Evolutionary conservation across 2,113 vertebrate species (phyloP).

Genomic region (Morone chrysops): DNA sequence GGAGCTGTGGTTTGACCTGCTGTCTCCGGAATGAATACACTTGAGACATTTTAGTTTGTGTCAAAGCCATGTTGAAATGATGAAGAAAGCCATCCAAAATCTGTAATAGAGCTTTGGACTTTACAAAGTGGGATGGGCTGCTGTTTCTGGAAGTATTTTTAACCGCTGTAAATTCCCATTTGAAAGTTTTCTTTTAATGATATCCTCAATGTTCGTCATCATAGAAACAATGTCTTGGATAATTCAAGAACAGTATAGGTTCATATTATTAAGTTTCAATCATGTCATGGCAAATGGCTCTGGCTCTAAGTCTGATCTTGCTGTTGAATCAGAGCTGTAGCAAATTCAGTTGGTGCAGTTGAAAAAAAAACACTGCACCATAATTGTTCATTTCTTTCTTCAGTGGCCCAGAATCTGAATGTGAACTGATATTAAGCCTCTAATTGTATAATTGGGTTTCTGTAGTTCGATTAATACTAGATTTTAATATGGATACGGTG

Average conservation of each 20-base stretch:
- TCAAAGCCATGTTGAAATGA: slow-evolving; percentile 31
- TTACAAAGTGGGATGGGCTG: background rate
- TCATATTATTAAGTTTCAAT: background rate
- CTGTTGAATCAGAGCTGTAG: background rate
- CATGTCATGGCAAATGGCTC: background rate
- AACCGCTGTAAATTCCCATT: slow-evolving; percentile 12
- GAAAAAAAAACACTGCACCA: background rate
- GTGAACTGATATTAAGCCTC: background rate
- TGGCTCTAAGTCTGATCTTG: background rate
- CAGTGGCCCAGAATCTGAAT: background rate
- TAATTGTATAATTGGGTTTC: background rate
- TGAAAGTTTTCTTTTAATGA: slow-evolving; percentile 2
- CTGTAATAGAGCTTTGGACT: slow-evolving; percentile 7
- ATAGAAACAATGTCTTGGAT: background rate
- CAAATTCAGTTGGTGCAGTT: background rate
- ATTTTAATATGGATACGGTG: background rate
- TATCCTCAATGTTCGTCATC: background rate
- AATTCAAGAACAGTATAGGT: slow-evolving; percentile 1
- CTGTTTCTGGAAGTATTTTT: slow-evolving; percentile 31
- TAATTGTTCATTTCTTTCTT: background rate
- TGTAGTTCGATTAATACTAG: background rate
- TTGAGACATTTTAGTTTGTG: slow-evolving; percentile 16
- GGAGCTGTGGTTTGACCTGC: slow-evolving; percentile 43
- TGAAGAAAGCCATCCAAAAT: slow-evolving; percentile 18
- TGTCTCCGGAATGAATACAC: slow-evolving; percentile 26